Evolutionary conservation across 2,113 vertebrate species (phyloP).

Genomic region (Hypocryptadius cinnamomeus): DNA sequence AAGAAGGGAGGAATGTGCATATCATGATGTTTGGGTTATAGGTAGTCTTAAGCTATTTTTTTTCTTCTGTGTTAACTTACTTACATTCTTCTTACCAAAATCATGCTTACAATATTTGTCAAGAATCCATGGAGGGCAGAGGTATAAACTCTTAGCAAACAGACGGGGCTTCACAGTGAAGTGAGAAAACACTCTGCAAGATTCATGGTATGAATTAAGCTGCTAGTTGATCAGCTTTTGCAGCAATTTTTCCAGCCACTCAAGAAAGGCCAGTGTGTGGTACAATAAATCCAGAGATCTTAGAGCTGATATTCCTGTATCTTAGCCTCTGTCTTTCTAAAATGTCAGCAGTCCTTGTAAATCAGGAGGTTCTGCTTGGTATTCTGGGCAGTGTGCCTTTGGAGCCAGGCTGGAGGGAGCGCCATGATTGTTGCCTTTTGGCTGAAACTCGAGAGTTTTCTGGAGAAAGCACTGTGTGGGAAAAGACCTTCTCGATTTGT

Average conservation of each 20-base stretch:
- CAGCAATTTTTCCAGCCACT: not conserved
- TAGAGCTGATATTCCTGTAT: not conserved
- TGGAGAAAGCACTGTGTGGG: not conserved
- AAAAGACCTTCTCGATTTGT: not conserved
- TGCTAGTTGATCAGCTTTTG: not conserved
- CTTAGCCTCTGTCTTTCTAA: not conserved
- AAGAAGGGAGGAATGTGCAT: not conserved
- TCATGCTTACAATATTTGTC: not conserved
- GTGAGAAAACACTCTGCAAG: slow-evolving; percentile 8
- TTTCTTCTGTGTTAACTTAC: not conserved
- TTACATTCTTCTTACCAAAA: not conserved
- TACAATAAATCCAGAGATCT: not conserved
- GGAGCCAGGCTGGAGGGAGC: not conserved
- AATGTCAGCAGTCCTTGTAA: not conserved
- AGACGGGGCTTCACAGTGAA: not conserved
- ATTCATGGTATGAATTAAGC: slow-evolving; percentile 33
- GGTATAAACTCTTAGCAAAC: not conserved
- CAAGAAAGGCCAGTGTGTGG: not conserved
- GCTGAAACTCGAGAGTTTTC: not conserved
- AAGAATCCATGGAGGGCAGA: not conserved
- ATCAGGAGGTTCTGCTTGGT: not conserved
- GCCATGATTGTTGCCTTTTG: not conserved
- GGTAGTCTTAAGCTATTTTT: not conserved
- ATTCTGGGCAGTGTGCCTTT: not conserved
- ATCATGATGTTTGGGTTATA: not conserved